Evolutionary conservation across 1,140 invertebrate species (phyloP), one percentile per base, ranked within the genome.

Genomic region (Drosophila nasuta): DNA sequence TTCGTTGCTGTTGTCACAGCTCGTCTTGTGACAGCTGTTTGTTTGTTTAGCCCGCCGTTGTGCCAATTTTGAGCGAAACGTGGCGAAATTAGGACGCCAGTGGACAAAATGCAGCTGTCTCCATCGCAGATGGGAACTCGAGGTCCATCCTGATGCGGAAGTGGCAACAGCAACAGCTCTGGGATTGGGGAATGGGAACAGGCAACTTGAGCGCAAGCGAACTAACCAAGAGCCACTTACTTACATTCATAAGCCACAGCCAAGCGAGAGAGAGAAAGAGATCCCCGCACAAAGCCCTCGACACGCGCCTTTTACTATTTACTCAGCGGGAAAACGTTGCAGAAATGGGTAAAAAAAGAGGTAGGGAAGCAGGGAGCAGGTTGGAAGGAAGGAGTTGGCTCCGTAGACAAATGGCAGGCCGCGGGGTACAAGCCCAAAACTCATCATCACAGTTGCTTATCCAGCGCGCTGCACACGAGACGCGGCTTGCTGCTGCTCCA

Each of bases 161-260:
- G 82, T 86, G 82, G 79, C 79, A 87, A 76, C 71, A n/a, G 38
- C 38, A 57, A 48, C 41, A 17, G n/a, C 46, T 11, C 3, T 20
- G 35, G 54, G 35, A 54, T 2, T 57, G 15, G 35, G 10, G 33
- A 41, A 17, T 15, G 49, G 49, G 52, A 41, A 56, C 35, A 20
- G 15, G n/a, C 51, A 64, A 33, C 45, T 57, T 17, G 33, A 25
- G n/a, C 11, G 79, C 79, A 88, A 87, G 74, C 80, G 77, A 88
- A 88, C 83, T 88, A 88, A 89, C 77, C 83, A 89, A 88, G 83
- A 89, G 83, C 80, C 83, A 88, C 83, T 88, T 88, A 89, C 85
- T 89, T 89, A 89, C 80, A 82, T 82, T 79, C 80, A 88, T 77
- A 83, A 88, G 83, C 83, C 85, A 65, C 83, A 77, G 75, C 41